phyloP scores from a whole-genome alignment of 2,113 vertebrate species.

The Chionis minor region DNA sequence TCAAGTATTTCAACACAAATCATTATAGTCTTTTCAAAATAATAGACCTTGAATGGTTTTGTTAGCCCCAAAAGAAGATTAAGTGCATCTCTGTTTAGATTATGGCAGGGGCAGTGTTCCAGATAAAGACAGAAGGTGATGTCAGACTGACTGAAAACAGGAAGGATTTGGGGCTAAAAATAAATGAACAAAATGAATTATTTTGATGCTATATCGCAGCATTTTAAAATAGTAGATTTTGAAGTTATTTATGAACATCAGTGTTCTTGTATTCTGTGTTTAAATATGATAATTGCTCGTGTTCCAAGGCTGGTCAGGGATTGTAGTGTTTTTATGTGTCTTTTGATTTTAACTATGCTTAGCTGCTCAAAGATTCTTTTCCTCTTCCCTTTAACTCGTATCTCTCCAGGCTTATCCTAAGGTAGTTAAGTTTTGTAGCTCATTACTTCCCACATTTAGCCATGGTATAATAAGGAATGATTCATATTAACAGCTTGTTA shows the following conservation, averaged over 20 bases:
- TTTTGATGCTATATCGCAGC: background rate
- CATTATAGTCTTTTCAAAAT: background rate
- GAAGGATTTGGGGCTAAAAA: background rate
- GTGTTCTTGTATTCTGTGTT: background rate
- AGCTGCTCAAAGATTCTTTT: background rate
- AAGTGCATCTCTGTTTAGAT: background rate
- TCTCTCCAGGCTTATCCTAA: background rate
- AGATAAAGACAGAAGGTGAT: background rate
- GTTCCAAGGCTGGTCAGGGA: background rate
- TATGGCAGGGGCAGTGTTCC: rapidly evolving
- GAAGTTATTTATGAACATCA: background rate
- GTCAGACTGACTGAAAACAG: background rate
- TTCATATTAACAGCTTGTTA: background rate
- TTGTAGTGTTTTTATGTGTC: background rate
- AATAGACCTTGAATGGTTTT: background rate
- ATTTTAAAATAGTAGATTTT: background rate
- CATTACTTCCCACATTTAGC: background rate
- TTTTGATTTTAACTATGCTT: background rate
- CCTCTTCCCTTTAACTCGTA: background rate
- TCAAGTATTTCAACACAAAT: background rate
- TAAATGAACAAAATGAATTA: background rate
- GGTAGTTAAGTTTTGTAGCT: background rate
- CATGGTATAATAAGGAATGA: background rate
- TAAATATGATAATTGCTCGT: background rate
- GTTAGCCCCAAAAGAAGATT: background rate